Evolutionary conservation across 2,888 invertebrate genomes (phyloP).

Genomic region (Tetrapedia diversipes): DNA sequence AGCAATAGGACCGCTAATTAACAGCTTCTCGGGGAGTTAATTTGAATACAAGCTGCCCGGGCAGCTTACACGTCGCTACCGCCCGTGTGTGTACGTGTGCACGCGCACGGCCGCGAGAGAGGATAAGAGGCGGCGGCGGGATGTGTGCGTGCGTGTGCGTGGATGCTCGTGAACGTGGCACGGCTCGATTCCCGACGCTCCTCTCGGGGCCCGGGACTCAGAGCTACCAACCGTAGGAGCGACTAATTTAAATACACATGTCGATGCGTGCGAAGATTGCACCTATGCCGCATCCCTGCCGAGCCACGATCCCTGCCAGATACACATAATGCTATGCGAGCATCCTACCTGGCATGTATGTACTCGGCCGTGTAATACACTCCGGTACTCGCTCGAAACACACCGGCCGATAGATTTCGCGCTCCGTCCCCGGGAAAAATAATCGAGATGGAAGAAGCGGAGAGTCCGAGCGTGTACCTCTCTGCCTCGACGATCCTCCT

Average conservation of each 20-base stretch:
- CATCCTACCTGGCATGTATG: slow-evolving; percentile 28
- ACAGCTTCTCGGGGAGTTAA: slow-evolving; percentile 79
- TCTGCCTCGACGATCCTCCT: not conserved
- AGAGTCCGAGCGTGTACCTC: too few relatives aligned
- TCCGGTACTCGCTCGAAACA: slow-evolving; percentile 26
- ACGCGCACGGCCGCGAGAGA: slow-evolving; percentile 11
- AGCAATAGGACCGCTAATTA: slow-evolving; percentile 78
- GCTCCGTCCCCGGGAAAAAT: not conserved
- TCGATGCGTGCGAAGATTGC: slow-evolving; percentile 82
- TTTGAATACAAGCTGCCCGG: slow-evolving; percentile 76
- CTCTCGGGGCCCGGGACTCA: slow-evolving; percentile 44
- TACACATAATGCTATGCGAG: slow-evolving; percentile 64
- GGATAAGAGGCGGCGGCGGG: slow-evolving; percentile 10
- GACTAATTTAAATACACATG: slow-evolving; percentile 82
- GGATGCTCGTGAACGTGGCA: slow-evolving; percentile 29
- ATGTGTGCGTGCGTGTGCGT: slow-evolving; percentile 24
- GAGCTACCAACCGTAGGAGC: slow-evolving; percentile 77
- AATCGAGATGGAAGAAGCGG: too few relatives aligned
- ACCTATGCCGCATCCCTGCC: slow-evolving; percentile 71
- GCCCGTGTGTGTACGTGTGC: slow-evolving; percentile 40
- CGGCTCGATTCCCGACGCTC: slow-evolving; percentile 50
- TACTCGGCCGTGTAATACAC: slow-evolving; percentile 53
- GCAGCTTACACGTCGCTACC: slow-evolving; percentile 60
- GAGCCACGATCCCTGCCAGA: slow-evolving; percentile 59
- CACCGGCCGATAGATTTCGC: slow-evolving; percentile 26